Evolutionary conservation across 2,888 invertebrate species (phyloP).

Genomic region (Heteromurus nitidus): DNA sequence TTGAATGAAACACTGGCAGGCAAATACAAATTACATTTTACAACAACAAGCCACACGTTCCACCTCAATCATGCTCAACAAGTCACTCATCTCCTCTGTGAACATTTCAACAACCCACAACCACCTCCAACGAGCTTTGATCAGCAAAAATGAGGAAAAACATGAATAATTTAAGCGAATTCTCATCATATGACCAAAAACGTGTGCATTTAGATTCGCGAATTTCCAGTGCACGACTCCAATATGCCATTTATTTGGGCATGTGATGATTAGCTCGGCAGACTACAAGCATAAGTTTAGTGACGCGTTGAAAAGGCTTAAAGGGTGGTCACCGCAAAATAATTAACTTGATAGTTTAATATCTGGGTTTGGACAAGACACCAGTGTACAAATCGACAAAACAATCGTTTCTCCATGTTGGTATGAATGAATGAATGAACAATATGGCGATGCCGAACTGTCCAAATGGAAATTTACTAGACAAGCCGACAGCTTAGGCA

Average conservation of each 20-base stretch:
- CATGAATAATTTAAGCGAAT: conserved; percentile 20
- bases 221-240: conserved; percentile 42
- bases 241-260: conserved; percentile 31
- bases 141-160: background rate
- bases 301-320: conserved; percentile 34
- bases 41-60: conserved; percentile 11
- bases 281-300: background rate
- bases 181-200: conserved; percentile 20
- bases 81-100: background rate
- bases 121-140: conserved; percentile 10
- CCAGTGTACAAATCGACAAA: background rate
- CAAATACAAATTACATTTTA: conserved; percentile 13
- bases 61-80: conserved; percentile 11
- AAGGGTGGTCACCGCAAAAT: conserved; percentile 43
- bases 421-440: no score
- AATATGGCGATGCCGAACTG: background rate
- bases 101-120: conserved; percentile 2
- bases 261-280: conserved; percentile 29
- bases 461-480: background rate
- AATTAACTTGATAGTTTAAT: conserved; percentile 50
- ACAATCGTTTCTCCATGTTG: no score
- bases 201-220: conserved; percentile 1
- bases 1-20: conserved; percentile 9
- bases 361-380: conserved; percentile 12
- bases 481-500: no score